A percentile compares a stretch with the other conserved stretches of the same genome.
phyloP scores from a whole-genome alignment of 2,113 vertebrate species.

The Hystrix brachyura region DNA sequence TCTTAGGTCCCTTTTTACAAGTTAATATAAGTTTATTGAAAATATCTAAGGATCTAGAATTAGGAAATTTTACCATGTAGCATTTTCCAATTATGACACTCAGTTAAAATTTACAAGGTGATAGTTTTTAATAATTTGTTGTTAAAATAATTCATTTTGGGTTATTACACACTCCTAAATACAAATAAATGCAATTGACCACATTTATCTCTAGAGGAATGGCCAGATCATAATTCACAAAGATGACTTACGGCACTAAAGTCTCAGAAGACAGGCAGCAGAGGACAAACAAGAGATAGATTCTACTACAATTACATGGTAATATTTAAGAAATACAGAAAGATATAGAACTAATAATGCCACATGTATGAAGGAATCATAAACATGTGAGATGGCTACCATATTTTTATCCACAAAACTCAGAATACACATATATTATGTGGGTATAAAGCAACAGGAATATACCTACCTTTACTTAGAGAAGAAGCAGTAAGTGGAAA shows the following conservation, averaged over 20 bases:
- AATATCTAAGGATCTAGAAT: neutral
- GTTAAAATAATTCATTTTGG: slow-evolving; percentile 36
- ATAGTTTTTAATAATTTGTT: slow-evolving; percentile 24
- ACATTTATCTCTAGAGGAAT: neutral
- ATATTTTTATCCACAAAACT: neutral
- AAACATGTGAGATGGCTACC: neutral
- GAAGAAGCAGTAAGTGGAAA: slow-evolving; percentile 82
- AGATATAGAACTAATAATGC: slow-evolving; percentile 7
- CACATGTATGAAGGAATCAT: neutral
- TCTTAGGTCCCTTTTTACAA: slow-evolving; percentile 9
- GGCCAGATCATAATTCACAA: neutral
- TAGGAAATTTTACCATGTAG: slow-evolving; percentile 25
- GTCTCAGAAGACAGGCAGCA: neutral
- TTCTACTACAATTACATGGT: neutral
- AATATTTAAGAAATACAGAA: slow-evolving; percentile 9
- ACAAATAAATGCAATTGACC: slow-evolving; percentile 22
- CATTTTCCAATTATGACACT: slow-evolving; percentile 61
- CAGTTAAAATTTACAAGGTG: slow-evolving; percentile 33
- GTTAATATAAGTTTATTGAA: slow-evolving; percentile 22
- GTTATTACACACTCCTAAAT: neutral
- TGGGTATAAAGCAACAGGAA: neutral
- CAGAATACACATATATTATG: neutral
- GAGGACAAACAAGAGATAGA: neutral
- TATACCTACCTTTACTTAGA: slow-evolving; percentile 84
- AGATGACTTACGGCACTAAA: neutral